Evolutionary conservation across 2,888 invertebrate genomes (phyloP), one percentile per base, ranked within the genome.

Genomic region (Elegia similella): DNA sequence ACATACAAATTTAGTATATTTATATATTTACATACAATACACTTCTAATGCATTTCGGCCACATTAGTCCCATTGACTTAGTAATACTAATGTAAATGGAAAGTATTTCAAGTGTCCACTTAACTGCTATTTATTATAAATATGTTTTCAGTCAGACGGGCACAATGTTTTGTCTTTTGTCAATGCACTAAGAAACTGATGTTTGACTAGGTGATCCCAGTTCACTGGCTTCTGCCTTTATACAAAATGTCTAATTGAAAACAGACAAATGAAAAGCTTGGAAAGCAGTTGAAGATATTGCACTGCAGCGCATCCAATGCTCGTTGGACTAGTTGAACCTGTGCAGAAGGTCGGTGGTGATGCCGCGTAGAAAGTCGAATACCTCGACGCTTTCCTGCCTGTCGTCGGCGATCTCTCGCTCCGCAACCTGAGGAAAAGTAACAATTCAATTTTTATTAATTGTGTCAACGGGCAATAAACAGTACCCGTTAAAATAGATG

Each of bases 321-420:
- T 55, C 55, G 59, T 57, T 52, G 47, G 59, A 65, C 75, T 82
- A 88, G 58, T 82, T 66, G 65, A 91, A 88, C 65, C 84, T 81
- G 53, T 90, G 84, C 48, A 90, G 66, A 61, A 90, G 78, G 67
- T 89, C 88, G 46, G 85, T 84, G 54, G 88, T 90, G 76, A 90
- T 76, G 65, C 87, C 91, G 62, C 78, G 77, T 34, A 91, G 70
- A 74, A 84, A 88, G 63, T 84, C 86, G 53, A 89, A 80, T 67
- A 90, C 78, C 67, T 89, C 91, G 10, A 68, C 82, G 59, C 72
- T 64, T 17, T 87, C 87, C 60, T 62, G 72, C 55, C 80, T 84
- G 52, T 62, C 64, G 30, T 79, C 81, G 42, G 61, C 65, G 55
- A 61, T 68, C 55, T 69, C 72, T 55, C 75, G 74, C 58, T 46